phyloP scores from a whole-genome alignment of 2,113 vertebrate genomes.

The Syngnathus typhle region DNA sequence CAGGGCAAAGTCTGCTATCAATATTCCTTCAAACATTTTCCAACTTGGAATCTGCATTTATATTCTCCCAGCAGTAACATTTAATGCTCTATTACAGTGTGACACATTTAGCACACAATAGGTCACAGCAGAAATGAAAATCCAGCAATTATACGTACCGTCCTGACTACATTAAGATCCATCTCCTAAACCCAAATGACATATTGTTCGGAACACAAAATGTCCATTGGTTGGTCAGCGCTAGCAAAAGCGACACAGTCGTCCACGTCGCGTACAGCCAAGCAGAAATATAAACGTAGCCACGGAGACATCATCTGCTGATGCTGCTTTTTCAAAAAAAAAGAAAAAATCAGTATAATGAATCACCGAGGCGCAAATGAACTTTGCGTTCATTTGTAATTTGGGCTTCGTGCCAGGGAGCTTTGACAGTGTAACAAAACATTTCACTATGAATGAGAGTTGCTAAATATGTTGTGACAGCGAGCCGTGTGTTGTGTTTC shows the following conservation, averaged over 20 bases:
- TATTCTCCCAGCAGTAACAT: background rate
- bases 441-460: conserved; percentile 45
- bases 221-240: no score
- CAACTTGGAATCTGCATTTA: background rate
- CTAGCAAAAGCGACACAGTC: no score
- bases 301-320: conserved; percentile 24
- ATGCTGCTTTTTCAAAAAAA: conserved; percentile 28
- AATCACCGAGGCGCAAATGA: conserved; percentile 48
- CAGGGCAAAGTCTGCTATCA: background rate
- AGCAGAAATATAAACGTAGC: no score
- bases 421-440: conserved; percentile 60
- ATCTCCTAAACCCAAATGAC: no score
- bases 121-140: background rate
- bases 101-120: background rate
- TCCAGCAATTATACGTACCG: background rate
- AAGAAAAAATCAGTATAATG: conserved; percentile 44
- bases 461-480: conserved; percentile 61
- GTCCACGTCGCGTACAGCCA: no score
- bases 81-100: background rate
- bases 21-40: background rate
- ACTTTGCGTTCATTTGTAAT: conserved; percentile 47
- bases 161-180: background rate
- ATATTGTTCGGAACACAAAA: no score
- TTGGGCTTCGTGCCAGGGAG: conserved; percentile 37
- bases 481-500: conserved; percentile 43